Base-by-base conservation (phyloP, 2,113 vertebrate species). In the Saccopteryx bilineata region DNA sequence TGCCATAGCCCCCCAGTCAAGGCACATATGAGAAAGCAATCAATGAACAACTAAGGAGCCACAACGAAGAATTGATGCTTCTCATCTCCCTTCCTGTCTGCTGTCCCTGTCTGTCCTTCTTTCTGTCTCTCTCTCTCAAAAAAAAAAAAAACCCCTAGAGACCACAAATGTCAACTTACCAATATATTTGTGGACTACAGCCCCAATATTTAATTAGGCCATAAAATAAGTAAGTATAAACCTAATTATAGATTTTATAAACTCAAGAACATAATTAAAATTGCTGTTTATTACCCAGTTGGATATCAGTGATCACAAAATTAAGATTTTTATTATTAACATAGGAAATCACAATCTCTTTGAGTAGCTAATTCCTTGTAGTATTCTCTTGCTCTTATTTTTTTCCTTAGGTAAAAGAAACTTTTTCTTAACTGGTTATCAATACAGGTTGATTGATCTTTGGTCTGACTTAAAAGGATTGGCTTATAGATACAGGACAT, bases 251-350 rank as follows among this genome's bases (percentile, higher is more conserved):
- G 21, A 18, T 54, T 82, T 92, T 68, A 56, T 84, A 87, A 92
- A 80, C 1, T 7, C 12, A 92, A 83, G 48, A 89, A 31, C 1
- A 3, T 48, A 54, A 80, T 50, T 82, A 68, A 84, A 94, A 3
- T 65, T 76, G 19, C 2, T 76, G 7, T 94, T 83, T 91, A 69
- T 71, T 80, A 50, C 8, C 95, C n/a, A 65, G 81, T 91, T 71
- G 74, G 21, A n/a, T 4, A 58, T 94, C 54, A 85, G 15, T 76
- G 69, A 23, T 80, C 13, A 72, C 83, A 69, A 76, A 80, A 72
- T 48, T 52, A 71, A 46, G 66, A 61, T 85, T 81, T 81, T 63
- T 15, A 21, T 83, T 58, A 58, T 94, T 79, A 86, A 19, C 11
- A 52, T 63, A 72, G 28, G 56, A 46, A 82, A 92, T 74, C 19